phyloP scores from a whole-genome alignment of 2,888 invertebrate genomes.

The Chalcosyrphus nemorum region DNA sequence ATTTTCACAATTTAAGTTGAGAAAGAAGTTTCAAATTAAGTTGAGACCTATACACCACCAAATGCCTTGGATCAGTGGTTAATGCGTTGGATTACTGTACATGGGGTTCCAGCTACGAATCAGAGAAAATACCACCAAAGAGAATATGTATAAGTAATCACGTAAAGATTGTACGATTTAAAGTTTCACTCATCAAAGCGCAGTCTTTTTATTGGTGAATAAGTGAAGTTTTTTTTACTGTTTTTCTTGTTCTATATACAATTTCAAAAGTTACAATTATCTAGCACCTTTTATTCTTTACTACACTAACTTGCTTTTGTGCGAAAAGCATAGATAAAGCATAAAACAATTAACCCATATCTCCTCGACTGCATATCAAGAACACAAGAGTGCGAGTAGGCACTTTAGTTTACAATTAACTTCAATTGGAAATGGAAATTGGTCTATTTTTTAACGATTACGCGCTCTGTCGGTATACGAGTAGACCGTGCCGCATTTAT shows the following conservation, averaged over 20 bases:
- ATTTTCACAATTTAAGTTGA: slow-evolving; percentile 44
- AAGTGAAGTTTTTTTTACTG: background rate
- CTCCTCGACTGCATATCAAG: background rate
- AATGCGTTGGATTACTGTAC: too few relatives aligned
- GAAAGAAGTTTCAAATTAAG: slow-evolving; percentile 30
- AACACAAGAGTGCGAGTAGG: too few relatives aligned
- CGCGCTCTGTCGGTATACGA: background rate
- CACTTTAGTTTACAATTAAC: slow-evolving; percentile 31
- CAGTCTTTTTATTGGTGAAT: background rate
- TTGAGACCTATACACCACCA: background rate
- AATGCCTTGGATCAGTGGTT: background rate
- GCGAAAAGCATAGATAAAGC: slow-evolving; percentile 11
- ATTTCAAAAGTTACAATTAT: background rate
- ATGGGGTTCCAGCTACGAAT: too few relatives aligned
- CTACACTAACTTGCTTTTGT: background rate
- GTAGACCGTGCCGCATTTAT: slow-evolving; percentile 1
- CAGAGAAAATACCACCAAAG: too few relatives aligned
- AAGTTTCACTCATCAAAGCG: too few relatives aligned
- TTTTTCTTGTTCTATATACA: too few relatives aligned
- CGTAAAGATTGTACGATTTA: too few relatives aligned
- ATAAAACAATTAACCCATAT: slow-evolving; percentile 27
- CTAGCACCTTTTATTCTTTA: background rate
- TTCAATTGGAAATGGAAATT: slow-evolving; percentile 55
- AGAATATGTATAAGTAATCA: too few relatives aligned
- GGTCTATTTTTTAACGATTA: slow-evolving; percentile 1